A percentile compares a stretch with the other conserved stretches of the same genome.
Conservation (phyloP, 2,113 vertebrate species). For the Rana temporaria region DNA sequence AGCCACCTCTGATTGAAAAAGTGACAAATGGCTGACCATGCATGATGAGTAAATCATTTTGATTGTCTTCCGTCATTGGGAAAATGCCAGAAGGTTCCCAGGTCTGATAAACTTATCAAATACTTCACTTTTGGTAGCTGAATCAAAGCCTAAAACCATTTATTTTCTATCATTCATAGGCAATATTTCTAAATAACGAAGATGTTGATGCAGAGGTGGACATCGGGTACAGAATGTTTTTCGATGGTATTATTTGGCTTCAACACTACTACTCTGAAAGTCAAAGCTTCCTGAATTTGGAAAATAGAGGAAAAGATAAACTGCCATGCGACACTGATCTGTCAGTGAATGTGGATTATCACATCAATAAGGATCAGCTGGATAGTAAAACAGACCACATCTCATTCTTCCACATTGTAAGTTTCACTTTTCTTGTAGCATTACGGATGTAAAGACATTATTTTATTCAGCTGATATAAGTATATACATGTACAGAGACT, state of each 20-base stretch:
- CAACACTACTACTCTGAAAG: constrained; percentile 8
- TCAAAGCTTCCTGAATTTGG: not conserved
- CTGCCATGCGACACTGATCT: constrained; percentile 3
- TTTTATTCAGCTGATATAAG: too few species aligned
- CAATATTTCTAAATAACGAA: constrained; percentile 12
- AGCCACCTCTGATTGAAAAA: too few species aligned
- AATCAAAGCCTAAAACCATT: not conserved
- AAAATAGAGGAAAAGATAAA: not conserved
- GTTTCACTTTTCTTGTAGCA: not conserved
- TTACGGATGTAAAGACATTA: too few species aligned
- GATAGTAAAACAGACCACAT: not conserved
- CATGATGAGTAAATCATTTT: too few species aligned
- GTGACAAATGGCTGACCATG: too few species aligned
- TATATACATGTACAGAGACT: too few species aligned
- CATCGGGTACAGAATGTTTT: too few species aligned
- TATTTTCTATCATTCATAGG: not conserved
- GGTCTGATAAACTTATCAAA: too few species aligned
- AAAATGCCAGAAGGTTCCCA: too few species aligned
- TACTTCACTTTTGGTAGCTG: too few species aligned
- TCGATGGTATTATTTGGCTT: not conserved
- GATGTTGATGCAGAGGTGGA: not conserved
- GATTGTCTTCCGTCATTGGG: too few species aligned
- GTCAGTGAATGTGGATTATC: constrained; percentile 16
- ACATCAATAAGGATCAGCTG: constrained; percentile 22
- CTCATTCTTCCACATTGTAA: constrained; percentile 1